Evolutionary conservation across 2,113 vertebrate species (phyloP).

Genomic region (Planiliza haematocheilus): DNA sequence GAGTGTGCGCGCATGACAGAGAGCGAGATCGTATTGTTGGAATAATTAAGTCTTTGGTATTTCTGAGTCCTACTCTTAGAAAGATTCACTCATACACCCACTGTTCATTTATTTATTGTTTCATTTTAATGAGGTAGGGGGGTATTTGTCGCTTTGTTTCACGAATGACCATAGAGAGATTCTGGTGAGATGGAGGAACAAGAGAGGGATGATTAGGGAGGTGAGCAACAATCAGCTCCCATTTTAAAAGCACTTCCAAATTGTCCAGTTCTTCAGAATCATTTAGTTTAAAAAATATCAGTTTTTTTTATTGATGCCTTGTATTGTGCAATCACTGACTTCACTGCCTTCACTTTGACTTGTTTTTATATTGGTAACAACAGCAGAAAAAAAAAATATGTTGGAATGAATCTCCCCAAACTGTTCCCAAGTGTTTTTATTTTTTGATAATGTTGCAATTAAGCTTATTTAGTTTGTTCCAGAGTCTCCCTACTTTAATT

Average conservation of each 20-base stretch:
- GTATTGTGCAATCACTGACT: no score
- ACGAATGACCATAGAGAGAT: neutral
- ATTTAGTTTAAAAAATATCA: neutral
- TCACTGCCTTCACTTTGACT: no score
- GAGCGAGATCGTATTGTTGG: slow-evolving; percentile 9
- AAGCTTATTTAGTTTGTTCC: no score
- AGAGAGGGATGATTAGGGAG: neutral
- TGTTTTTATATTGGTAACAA: no score
- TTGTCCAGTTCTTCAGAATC: neutral
- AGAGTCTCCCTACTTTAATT: no score
- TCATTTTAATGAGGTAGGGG: neutral
- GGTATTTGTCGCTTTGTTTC: neutral
- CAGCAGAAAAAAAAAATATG: neutral
- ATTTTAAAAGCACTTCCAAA: neutral
- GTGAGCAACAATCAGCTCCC: neutral
- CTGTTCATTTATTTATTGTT: neutral
- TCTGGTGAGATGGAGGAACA: neutral
- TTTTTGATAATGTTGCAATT: no score
- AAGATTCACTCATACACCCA: neutral
- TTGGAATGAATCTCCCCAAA: neutral
- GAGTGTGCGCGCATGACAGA: neutral
- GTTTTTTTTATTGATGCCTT: neutral
- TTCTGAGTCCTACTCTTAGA: neutral
- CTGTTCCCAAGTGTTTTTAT: neutral
- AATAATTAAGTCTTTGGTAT: slow-evolving; percentile 4